phyloP scores from a whole-genome alignment of 2,888 invertebrate genomes.

The Micropterix aruncella region DNA sequence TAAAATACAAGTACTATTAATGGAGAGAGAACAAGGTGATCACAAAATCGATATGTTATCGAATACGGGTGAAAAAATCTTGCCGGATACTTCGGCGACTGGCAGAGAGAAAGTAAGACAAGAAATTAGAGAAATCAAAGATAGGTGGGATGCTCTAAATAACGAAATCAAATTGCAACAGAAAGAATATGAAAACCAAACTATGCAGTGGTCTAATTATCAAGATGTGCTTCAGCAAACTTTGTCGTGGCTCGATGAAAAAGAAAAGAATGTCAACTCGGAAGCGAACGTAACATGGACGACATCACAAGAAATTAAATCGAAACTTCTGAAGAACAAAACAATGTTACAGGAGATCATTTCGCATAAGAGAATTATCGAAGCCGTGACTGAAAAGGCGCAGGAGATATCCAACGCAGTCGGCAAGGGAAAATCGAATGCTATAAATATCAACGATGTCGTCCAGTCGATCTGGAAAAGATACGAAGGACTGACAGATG shows the following conservation, averaged over 20 bases:
- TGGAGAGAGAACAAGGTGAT: constrained; percentile 76
- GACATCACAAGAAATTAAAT: constrained; percentile 72
- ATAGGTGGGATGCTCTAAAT: constrained; percentile 78
- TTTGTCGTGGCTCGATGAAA: constrained; percentile 71
- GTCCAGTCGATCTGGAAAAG: constrained; percentile 61
- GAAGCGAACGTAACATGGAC: constrained; percentile 59
- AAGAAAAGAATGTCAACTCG: constrained; percentile 61
- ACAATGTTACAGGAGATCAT: constrained; percentile 78
- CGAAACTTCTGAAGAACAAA: constrained; percentile 74
- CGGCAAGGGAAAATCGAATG: constrained; percentile 38
- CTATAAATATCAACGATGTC: constrained; percentile 49
- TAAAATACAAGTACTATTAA: constrained; percentile 53
- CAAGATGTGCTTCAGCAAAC: constrained; percentile 76
- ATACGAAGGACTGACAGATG: constrained; percentile 56
- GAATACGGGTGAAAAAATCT: constrained; percentile 72
- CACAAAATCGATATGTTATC: constrained; percentile 61
- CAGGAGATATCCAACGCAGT: constrained; percentile 48
- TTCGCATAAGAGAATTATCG: constrained; percentile 81
- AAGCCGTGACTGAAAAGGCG: constrained; percentile 82
- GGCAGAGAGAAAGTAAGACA: constrained; percentile 83
- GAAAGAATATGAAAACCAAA: constrained; percentile 71
- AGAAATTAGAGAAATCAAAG: constrained; percentile 65
- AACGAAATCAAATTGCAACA: constrained; percentile 75
- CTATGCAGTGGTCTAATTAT: constrained; percentile 70
- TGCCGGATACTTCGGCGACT: constrained; percentile 83